Conservation (phyloP, 2,888 invertebrate genomes). For the Camptogramma bilineatum region DNA sequence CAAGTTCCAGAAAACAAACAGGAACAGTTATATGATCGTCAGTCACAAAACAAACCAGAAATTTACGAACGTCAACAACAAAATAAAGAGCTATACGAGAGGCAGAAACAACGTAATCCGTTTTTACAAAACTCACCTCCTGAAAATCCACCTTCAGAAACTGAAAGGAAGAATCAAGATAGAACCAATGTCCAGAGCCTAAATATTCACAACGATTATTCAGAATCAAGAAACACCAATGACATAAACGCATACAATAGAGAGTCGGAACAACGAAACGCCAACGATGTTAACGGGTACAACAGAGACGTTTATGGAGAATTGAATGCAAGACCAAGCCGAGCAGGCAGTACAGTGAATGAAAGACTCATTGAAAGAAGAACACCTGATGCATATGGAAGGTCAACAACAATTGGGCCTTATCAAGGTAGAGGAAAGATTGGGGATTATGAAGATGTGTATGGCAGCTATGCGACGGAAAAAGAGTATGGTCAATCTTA, state of each 20-base stretch:
- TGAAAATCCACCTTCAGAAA: slow-evolving; percentile 55
- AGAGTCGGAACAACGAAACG: slow-evolving; percentile 61
- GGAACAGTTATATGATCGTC: slow-evolving; percentile 67
- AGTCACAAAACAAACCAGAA: slow-evolving; percentile 55
- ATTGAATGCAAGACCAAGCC: slow-evolving; percentile 59
- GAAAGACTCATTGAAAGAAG: slow-evolving; percentile 87
- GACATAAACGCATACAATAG: slow-evolving; percentile 63
- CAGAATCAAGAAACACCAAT: slow-evolving; percentile 58
- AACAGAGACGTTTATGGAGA: slow-evolving; percentile 74
- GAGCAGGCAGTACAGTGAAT: slow-evolving; percentile 61
- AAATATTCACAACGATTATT: slow-evolving; percentile 57
- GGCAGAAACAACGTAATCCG: slow-evolving; percentile 70
- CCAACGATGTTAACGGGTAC: slow-evolving; percentile 60
- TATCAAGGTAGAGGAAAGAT: slow-evolving; percentile 68
- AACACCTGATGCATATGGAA: slow-evolving; percentile 93
- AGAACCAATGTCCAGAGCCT: slow-evolving; percentile 49
- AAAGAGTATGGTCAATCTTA: slow-evolving; percentile 82
- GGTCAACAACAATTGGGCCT: slow-evolving; percentile 83
- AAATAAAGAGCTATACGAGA: slow-evolving; percentile 68
- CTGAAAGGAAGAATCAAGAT: slow-evolving; percentile 47
- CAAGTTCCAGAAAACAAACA: slow-evolving; percentile 60
- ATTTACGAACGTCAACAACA: slow-evolving; percentile 63
- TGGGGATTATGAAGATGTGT: slow-evolving; percentile 93
- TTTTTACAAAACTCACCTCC: slow-evolving; percentile 71
- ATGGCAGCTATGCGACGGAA: slow-evolving; percentile 68